phyloP scores from a whole-genome alignment of 2,888 invertebrate genomes.

The Lycaena phlaeas region DNA sequence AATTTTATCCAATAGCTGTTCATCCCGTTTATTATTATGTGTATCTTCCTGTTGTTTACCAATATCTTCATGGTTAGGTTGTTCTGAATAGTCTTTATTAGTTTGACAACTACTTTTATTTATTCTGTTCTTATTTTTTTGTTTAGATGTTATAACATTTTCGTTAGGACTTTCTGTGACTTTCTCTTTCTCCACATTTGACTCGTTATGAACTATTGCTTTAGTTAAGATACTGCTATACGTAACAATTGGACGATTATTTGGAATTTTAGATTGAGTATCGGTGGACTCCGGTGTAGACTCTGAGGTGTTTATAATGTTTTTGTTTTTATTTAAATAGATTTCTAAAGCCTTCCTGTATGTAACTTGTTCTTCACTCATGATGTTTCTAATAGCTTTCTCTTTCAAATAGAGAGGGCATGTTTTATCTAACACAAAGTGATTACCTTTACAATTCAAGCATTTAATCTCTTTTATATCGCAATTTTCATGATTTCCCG shows the following conservation, averaged over 20 bases:
- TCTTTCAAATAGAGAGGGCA: constrained; percentile 20
- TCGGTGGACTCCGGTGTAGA: neutral
- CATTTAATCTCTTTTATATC: constrained; percentile 16
- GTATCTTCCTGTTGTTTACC: neutral
- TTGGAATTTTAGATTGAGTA: neutral
- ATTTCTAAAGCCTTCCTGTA: neutral
- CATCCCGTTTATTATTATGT: neutral
- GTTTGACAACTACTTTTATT: neutral
- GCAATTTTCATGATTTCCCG: constrained; percentile 17
- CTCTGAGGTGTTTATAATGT: neutral
- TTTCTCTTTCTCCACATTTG: neutral
- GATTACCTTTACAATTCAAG: constrained; percentile 18
- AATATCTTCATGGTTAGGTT: neutral
- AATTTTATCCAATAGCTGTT: neutral
- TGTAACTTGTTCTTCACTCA: neutral
- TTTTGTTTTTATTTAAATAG: neutral
- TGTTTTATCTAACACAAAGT: constrained; percentile 19
- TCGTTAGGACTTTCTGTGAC: neutral
- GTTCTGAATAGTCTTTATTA: neutral
- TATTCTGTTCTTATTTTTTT: neutral
- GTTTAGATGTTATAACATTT: neutral
- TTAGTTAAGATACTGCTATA: neutral
- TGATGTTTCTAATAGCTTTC: constrained; percentile 1
- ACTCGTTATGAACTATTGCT: neutral
- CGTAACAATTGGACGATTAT: neutral